These are phyloP conservation scores for Coregonus sp. DNA, from an alignment of 2,797 vertebrate genomes.

Conservation along the genomic window DNA sequence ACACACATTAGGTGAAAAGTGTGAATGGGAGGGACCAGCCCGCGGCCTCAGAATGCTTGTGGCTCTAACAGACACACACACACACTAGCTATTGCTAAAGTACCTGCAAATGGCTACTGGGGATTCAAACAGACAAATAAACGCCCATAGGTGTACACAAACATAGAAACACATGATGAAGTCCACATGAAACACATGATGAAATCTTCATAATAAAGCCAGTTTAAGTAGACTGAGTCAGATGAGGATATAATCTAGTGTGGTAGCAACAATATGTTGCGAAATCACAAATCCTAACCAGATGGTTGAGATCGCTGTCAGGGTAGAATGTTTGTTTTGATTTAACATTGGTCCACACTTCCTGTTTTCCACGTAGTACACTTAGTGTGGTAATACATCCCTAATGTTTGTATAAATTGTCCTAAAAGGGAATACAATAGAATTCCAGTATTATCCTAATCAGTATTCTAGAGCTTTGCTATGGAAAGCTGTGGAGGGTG, in stretches of 20 bases:
- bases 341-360: neutral
- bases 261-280: neutral
- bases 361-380: neutral
- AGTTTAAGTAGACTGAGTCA: neutral
- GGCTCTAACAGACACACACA: neutral
- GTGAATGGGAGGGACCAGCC: neutral
- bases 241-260: neutral
- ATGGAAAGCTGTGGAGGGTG: conserved; percentile 53
- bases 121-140: neutral
- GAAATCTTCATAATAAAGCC: too few relatives aligned
- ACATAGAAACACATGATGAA: neutral
- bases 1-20: neutral
- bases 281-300: neutral
- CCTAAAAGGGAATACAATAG: neutral
- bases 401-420: neutral
- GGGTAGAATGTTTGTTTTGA: neutral
- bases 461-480: conserved; percentile 55
- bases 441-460: neutral
- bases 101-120: too few relatives aligned
- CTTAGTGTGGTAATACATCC: neutral
- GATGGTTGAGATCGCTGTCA: neutral
- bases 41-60: neutral
- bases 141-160: neutral
- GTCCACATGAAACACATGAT: neutral
- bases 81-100: too few relatives aligned